These are phyloP conservation scores for Psilanteris sp. DNA, from an alignment of 1,140 invertebrate species.

Conservation along the genomic window DNA sequence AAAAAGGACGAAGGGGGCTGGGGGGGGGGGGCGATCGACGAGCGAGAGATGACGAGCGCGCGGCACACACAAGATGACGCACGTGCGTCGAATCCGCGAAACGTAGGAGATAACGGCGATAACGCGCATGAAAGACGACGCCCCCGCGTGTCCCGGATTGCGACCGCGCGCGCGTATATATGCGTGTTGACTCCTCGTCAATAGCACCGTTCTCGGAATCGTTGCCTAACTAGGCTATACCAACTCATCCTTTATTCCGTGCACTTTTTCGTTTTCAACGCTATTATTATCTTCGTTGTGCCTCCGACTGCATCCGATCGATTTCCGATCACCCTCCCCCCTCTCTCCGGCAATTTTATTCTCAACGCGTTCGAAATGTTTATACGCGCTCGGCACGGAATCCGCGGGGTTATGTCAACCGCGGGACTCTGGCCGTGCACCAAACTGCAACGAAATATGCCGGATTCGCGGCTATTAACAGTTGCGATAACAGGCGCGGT, in stretches of 20 bases:
- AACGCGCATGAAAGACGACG: slow-evolving; percentile 47
- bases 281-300: slow-evolving; percentile 55
- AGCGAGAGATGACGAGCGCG: neutral
- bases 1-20: neutral
- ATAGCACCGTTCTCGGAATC: slow-evolving; percentile 54
- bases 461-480: too few relatives aligned
- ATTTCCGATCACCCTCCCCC: slow-evolving; percentile 1
- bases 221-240: slow-evolving; percentile 52
- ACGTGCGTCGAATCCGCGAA: slow-evolving; percentile 48
- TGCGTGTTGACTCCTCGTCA: slow-evolving; percentile 36
- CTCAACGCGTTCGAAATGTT: too few relatives aligned
- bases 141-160: slow-evolving; percentile 55
- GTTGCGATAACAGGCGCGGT: too few relatives aligned
- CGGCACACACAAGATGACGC: slow-evolving; percentile 6
- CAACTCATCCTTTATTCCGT: slow-evolving; percentile 50
- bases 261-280: slow-evolving; percentile 36
- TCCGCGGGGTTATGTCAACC: too few relatives aligned
- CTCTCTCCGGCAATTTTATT: neutral
- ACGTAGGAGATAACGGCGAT: slow-evolving; percentile 44
- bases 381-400: too few relatives aligned
- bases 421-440: too few relatives aligned
- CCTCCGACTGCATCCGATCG: slow-evolving; percentile 16
- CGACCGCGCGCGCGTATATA: slow-evolving; percentile 17
- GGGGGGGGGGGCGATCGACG: neutral
- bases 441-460: too few relatives aligned